Base-by-base conservation (phyloP, 2,113 vertebrate species). In the Cyprinodon variegatus region DNA sequence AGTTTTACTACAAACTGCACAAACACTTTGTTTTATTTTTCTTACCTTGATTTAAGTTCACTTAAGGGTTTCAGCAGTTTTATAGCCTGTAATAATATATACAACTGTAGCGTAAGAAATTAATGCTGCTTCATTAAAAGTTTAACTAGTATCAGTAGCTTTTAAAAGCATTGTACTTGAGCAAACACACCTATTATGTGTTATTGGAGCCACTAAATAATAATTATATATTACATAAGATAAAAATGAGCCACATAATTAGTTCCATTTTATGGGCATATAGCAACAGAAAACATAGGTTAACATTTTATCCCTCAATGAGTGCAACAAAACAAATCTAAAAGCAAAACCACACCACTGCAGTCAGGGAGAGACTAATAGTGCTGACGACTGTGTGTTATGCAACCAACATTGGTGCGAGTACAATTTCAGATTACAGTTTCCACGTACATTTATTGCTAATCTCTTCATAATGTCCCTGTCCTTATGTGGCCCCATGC, bases 401-500 rank as follows among this genome's bases (percentile, higher is more conserved):
- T 70, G 84, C 65, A 92, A 93, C 80, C 65, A 71, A 88, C 72
- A 88, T 75, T 63, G 3, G 69, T 88, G 80, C 86, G 91, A 88
- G 92, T 93, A 78, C 85, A 79, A 66, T 77, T 64, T 60, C 80
- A 90, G 87, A 93, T 94, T 92, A 92, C 84, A 70, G 70, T 61
- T 63, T 73, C 22, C 46, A 84, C 40, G 12, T 62, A 69, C 69
- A 66, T 91, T 88, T 89, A 91, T 90, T 90, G 90, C 82, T 90
- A 88, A 92, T 92, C 81, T 88, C 86, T 68, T 72, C 70, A 68
- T 78, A 81, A 84, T 83, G 61, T 59, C 48, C 67, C 61, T 41
- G 37, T 86, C 63, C 46, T 93, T 92, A 85, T 75, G 37, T 88
- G 92, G 91, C 70, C 17, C 64, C 38, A 40, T 57, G 41, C 38